A percentile compares a stretch with the other conserved stretches of the same genome.
Evolutionary conservation across 2,797 vertebrate species (phyloP).

Genomic region (Parotocinclus haroldoi): DNA sequence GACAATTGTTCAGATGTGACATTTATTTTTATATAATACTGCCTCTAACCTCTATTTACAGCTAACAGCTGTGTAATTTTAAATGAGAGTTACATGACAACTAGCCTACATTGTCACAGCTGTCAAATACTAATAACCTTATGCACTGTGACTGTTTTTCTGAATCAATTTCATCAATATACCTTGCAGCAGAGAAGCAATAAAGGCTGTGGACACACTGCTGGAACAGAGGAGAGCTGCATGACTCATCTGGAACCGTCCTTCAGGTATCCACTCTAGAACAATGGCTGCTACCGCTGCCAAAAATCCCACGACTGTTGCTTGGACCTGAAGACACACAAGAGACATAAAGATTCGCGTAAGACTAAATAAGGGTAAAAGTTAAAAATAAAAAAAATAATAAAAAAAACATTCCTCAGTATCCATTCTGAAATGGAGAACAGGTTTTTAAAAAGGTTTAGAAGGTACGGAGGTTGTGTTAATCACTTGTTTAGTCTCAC

Average conservation of each 20-base stretch:
- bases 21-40: no score
- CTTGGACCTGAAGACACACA: constrained; percentile 79
- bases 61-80: no score
- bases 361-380: no score
- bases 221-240: constrained; percentile 90
- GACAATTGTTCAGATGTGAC: no score
- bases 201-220: constrained; percentile 94
- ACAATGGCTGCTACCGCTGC: constrained; percentile 89
- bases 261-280: constrained; percentile 93
- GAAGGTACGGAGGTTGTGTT: background rate
- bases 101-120: no score
- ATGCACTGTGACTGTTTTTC: background rate
- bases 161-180: background rate
- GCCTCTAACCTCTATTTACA: no score
- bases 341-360: no score
- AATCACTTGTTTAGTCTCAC: constrained; percentile 59
- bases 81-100: no score
- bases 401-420: no score
- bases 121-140: background rate
- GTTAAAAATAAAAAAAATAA: no score
- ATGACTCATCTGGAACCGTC: constrained; percentile 88
- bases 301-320: constrained; percentile 92
- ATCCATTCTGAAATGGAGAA: no score
- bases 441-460: no score
- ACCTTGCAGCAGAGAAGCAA: constrained; percentile 91